phyloP scores from a whole-genome alignment of 1,140 invertebrate species.

The Prorops nasuta region DNA sequence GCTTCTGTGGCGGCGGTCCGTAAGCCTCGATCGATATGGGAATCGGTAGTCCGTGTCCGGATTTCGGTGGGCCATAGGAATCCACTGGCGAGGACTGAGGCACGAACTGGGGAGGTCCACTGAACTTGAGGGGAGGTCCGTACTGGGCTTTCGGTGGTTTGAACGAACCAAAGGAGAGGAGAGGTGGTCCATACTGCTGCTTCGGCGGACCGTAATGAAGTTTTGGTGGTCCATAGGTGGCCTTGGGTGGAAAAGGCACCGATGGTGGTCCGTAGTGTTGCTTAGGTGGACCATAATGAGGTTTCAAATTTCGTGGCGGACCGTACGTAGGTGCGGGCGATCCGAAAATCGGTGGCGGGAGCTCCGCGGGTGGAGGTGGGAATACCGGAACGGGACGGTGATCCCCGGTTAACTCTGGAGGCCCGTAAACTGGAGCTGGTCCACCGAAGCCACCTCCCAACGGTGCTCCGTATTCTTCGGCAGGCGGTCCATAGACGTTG shows the following conservation, averaged over 20 bases:
- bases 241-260: conserved; percentile 40
- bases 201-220: conserved; percentile 54
- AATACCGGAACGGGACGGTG: conserved; percentile 48
- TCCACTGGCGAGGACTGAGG: conserved; percentile 44
- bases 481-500: conserved; percentile 44
- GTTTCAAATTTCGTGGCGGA: conserved; percentile 41
- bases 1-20: conserved; percentile 47
- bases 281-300: conserved; percentile 51
- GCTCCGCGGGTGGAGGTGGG: conserved; percentile 45
- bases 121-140: conserved; percentile 53
- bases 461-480: conserved; percentile 38
- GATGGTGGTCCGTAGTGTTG: conserved; percentile 46
- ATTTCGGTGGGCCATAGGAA: conserved; percentile 23
- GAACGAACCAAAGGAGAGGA: conserved; percentile 28
- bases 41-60: conserved; percentile 39
- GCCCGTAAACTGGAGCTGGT: conserved; percentile 51
- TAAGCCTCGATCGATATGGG: conserved; percentile 46
- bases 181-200: conserved; percentile 53
- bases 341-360: conserved; percentile 46
- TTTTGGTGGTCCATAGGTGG: conserved; percentile 53
- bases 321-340: conserved; percentile 46
- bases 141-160: conserved; percentile 45
- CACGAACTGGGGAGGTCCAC: conserved; percentile 37
- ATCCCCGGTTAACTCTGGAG: conserved; percentile 43
- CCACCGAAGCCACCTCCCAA: conserved; percentile 31